Evolutionary conservation across 2,888 invertebrate species (phyloP), one percentile per base, ranked within the genome.

Genomic region (Sylvicola cinctus): DNA sequence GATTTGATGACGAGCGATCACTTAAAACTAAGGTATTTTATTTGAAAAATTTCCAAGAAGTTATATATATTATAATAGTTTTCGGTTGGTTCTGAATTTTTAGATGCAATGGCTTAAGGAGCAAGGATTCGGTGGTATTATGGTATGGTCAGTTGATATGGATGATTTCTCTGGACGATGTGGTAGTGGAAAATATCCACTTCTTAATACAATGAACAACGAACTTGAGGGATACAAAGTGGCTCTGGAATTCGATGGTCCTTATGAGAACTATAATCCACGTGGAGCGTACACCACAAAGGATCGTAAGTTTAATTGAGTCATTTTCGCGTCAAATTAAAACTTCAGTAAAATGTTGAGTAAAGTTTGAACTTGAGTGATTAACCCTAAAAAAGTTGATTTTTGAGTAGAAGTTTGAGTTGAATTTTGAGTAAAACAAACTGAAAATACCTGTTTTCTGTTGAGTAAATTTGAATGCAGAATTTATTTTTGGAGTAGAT

Each of bases 91-190:
- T 20, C 20, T 40, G 30, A 33, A 28, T 15, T 48, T 48, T 3
- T 50, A 88, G 87, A 85, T 84, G 74, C 75, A 78, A 38, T 91
- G 90, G 90, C 62, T 90, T 38, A 87, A 84, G 53, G 84, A 87
- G 49, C 83, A 85, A 67, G 88, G 85, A 16, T 87, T 87, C 42
- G 91, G 88, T 28, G 93, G 93, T 14, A 85, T 91, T 36, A 93
- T 93, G 87, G 78, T 93, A 33, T 93, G 91, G 91, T 90, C 90
- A 0, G 69, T 91, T 16, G 91, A 93, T 49, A 58, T 91, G 85
- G 93, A 93, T 49, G 93, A 93, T 56, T 93, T 91, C 62, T 65
- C 74, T 41, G 90, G 90, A 8, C 71, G 74, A 8, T 93, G 93
- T 48, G 88, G 90, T 8, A 75, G 77, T 35, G 85, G 84, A 29